Evolutionary conservation across 1,140 invertebrate species (phyloP).

Genomic region (Ganaspis sp.): DNA sequence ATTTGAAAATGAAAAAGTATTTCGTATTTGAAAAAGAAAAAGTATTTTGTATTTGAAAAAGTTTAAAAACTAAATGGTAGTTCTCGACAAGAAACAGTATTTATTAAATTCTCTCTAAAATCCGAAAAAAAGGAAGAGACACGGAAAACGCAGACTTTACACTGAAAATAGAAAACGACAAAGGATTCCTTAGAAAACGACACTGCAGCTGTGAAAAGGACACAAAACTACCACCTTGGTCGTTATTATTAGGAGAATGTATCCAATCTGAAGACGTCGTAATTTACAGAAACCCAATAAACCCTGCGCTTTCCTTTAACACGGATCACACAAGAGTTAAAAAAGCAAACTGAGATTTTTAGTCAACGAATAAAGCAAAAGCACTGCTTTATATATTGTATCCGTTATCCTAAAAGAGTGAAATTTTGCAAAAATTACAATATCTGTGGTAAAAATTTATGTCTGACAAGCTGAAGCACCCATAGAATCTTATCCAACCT

Average conservation of each 20-base stretch:
- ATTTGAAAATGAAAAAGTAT: too few relatives aligned
- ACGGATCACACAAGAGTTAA: constrained; percentile 19
- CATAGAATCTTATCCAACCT: too few relatives aligned
- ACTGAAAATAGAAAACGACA: neutral
- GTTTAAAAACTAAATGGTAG: too few relatives aligned
- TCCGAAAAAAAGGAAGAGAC: too few relatives aligned
- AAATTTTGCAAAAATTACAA: constrained; percentile 15
- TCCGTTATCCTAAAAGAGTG: neutral
- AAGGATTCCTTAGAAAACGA: neutral
- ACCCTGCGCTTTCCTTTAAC: neutral
- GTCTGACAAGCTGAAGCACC: too few relatives aligned
- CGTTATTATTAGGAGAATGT: constrained; percentile 27
- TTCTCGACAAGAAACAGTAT: too few relatives aligned
- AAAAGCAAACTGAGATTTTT: neutral
- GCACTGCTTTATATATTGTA: neutral
- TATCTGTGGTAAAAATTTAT: too few relatives aligned
- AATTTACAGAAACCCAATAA: constrained; percentile 34
- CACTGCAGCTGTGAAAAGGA: neutral
- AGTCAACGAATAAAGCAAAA: neutral
- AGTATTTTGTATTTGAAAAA: too few relatives aligned
- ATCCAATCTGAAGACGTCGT: constrained; percentile 31
- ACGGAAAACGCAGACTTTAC: too few relatives aligned
- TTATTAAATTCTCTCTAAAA: too few relatives aligned
- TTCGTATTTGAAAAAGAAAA: too few relatives aligned
- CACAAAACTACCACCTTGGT: constrained; percentile 19